Percentiles rank a stretch among this genome's conserved stretches.
These are phyloP conservation scores for Gnathonemus longibarbis DNA, from an alignment of 2,113 vertebrate genomes.

Conservation along the genomic window DNA sequence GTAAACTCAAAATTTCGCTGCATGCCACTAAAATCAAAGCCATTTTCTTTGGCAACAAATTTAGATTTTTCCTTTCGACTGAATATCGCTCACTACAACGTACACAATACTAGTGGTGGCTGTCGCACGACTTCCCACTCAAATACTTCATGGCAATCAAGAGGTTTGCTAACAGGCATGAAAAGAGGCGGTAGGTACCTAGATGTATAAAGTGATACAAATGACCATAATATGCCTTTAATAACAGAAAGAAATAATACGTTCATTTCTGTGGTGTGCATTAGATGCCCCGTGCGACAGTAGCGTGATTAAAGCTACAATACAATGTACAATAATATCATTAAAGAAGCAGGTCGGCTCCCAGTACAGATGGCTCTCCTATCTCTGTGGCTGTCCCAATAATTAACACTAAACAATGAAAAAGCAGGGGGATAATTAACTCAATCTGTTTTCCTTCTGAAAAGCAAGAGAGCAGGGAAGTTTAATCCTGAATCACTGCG, in stretches of 20 bases:
- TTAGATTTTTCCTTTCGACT: neutral
- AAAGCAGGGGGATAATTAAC: slow-evolving; percentile 7
- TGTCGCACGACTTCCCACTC: neutral
- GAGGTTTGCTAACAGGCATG: neutral
- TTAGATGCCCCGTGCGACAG: neutral
- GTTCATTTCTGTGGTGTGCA: neutral
- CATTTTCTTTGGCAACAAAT: neutral
- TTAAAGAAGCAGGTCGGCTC: neutral
- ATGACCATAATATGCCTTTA: slow-evolving; percentile 1
- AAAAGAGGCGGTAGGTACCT: neutral
- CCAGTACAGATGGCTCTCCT: neutral
- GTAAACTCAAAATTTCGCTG: neutral
- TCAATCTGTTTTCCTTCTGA: slow-evolving; percentile 29
- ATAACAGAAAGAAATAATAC: slow-evolving; percentile 1
- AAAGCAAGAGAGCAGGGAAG: neutral
- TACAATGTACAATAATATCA: neutral
- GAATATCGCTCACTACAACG: neutral
- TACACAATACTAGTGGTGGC: neutral
- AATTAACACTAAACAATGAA: slow-evolving; percentile 15
- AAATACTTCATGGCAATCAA: neutral
- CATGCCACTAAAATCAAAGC: neutral
- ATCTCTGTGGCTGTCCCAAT: neutral
- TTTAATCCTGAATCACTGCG: slow-evolving; percentile 7
- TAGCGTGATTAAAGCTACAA: neutral
- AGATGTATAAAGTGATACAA: neutral